Conservation (phyloP, 2,797 vertebrate genomes). For the Spheniscus humboldti region DNA sequence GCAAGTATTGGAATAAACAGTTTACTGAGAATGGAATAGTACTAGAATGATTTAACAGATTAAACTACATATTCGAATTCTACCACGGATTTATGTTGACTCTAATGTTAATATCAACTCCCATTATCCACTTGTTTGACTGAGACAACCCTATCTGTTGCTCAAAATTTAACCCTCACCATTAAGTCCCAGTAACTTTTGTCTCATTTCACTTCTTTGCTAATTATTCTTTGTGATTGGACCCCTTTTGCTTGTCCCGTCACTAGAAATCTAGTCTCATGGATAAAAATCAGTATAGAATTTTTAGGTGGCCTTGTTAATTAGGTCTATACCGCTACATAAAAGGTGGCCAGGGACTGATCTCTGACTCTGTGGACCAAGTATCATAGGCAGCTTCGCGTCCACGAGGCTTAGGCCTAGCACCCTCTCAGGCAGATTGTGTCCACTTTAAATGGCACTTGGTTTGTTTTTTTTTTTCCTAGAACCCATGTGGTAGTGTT, state of each 20-base stretch:
- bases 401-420: background rate
- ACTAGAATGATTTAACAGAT: background rate
- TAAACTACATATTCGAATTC: background rate
- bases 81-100: background rate
- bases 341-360: background rate
- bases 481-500: no score
- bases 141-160: background rate
- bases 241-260: background rate
- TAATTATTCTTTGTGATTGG: background rate
- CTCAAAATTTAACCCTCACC: background rate
- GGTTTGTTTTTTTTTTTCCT: background rate
- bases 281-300: background rate
- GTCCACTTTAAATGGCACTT: background rate
- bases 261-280: background rate
- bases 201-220: background rate
- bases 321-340: background rate
- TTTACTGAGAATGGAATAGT: background rate
- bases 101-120: background rate
- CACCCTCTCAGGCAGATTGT: background rate
- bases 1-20: background rate
- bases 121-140: background rate
- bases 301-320: background rate
- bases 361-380: background rate
- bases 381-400: background rate
- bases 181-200: background rate